These are phyloP conservation scores for Cerceris ruficornis DNA, from an alignment of 2,888 invertebrate species.

Conservation along the genomic window DNA sequence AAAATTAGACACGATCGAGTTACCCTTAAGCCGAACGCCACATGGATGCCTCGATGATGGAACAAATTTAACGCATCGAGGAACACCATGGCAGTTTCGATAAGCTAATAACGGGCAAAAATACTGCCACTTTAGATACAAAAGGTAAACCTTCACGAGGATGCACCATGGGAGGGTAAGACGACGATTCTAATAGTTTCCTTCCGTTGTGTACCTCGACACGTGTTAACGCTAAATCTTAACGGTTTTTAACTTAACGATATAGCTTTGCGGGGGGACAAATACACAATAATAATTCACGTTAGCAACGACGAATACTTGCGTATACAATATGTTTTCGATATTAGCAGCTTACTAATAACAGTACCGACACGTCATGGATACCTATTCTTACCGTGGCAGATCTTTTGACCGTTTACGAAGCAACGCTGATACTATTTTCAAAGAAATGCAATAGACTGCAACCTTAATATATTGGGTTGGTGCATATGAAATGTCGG, in stretches of 20 bases:
- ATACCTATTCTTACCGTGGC: too few relatives aligned
- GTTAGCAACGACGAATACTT: neutral
- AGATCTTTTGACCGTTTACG: too few relatives aligned
- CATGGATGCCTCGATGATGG: neutral
- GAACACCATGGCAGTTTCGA: slow-evolving; percentile 3
- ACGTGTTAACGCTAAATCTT: neutral
- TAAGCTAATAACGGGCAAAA: slow-evolving; percentile 10
- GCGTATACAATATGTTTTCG: too few relatives aligned
- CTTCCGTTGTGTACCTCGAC: neutral
- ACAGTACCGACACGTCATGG: too few relatives aligned
- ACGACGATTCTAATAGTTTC: neutral
- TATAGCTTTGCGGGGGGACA: neutral
- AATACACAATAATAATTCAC: neutral
- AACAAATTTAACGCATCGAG: slow-evolving; percentile 3
- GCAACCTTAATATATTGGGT: too few relatives aligned
- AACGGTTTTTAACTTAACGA: neutral
- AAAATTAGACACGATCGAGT: slow-evolving; percentile 29
- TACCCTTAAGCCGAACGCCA: slow-evolving; percentile 18
- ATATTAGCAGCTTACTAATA: too few relatives aligned
- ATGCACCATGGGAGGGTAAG: neutral
- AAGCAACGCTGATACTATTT: too few relatives aligned
- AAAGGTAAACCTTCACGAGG: neutral
- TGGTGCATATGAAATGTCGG: too few relatives aligned
- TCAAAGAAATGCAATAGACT: too few relatives aligned
- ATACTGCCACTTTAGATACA: slow-evolving; percentile 4